Conservation (phyloP, 2,797 vertebrate genomes). For the Oreochromis grahami region DNA sequence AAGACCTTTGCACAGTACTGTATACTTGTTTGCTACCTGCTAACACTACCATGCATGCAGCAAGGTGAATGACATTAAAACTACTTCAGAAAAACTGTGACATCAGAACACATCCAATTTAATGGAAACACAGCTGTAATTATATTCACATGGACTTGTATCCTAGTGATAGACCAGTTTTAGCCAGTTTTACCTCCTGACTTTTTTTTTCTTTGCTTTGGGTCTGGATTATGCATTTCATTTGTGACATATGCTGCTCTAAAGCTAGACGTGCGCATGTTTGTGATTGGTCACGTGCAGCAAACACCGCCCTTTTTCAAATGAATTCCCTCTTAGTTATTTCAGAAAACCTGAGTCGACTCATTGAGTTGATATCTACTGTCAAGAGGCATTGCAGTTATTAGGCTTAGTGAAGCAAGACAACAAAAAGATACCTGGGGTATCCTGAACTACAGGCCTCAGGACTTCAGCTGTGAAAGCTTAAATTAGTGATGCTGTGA, state of each 20-base stretch:
- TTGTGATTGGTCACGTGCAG: not conserved
- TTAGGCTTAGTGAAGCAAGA: not conserved
- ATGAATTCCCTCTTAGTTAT: not conserved
- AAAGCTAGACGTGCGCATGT: not conserved
- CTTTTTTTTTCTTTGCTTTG: not conserved
- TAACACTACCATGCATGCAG: not conserved
- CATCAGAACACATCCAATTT: not conserved
- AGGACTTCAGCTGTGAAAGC: not conserved
- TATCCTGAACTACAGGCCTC: not conserved
- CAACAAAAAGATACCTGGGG: not conserved
- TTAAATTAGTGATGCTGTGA: not conserved
- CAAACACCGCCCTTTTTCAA: not conserved
- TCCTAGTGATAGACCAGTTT: not conserved
- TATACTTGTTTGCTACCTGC: not conserved
- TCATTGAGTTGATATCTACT: not conserved
- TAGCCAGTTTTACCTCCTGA: not conserved
- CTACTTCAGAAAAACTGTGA: not conserved
- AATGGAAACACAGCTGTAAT: not conserved
- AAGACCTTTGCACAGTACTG: not conserved
- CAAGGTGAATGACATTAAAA: not conserved
- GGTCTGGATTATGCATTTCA: not conserved
- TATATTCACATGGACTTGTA: not conserved
- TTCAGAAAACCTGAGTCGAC: not conserved
- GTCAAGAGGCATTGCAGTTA: not conserved
- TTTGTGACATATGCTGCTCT: not conserved